A percentile compares a stretch with the other conserved stretches of the same genome.
Evolutionary conservation across 2,888 invertebrate genomes (phyloP).

Genomic region (Drosophila cracens): DNA sequence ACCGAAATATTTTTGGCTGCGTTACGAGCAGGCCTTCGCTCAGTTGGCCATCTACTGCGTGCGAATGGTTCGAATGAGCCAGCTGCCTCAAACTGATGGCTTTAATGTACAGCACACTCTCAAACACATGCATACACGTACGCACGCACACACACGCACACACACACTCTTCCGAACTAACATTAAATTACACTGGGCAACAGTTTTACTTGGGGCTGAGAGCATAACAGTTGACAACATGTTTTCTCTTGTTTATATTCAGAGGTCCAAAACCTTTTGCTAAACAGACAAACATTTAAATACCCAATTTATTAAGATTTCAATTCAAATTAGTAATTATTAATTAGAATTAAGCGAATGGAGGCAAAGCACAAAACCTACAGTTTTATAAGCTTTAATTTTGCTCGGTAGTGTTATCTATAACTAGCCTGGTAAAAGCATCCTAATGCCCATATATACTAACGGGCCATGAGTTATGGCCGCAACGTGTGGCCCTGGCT

Average conservation of each 20-base stretch:
- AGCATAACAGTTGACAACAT: neutral
- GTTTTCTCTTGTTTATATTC: neutral
- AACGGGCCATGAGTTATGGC: slow-evolving; percentile 70
- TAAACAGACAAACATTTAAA: neutral
- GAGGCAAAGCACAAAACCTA: neutral
- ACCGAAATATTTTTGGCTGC: slow-evolving; percentile 29
- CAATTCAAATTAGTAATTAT: neutral
- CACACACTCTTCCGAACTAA: slow-evolving; percentile 1
- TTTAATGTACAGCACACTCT: slow-evolving; percentile 36
- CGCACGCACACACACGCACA: neutral
- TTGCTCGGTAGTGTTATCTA: slow-evolving; percentile 45
- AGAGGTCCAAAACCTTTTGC: neutral
- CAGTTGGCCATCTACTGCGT: slow-evolving; percentile 20
- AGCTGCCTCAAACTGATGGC: slow-evolving; percentile 37
- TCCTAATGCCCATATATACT: slow-evolving; percentile 62
- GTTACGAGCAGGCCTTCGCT: slow-evolving; percentile 11
- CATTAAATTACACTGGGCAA: slow-evolving; percentile 49
- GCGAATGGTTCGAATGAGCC: slow-evolving; percentile 44
- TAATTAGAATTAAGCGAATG: neutral
- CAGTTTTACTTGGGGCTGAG: neutral
- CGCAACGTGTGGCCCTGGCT: slow-evolving; percentile 71
- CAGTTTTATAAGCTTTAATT: slow-evolving; percentile 2
- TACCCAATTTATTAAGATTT: neutral
- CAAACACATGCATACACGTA: neutral
- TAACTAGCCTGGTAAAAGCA: slow-evolving; percentile 68